Conservation (phyloP, 2,113 vertebrate genomes). For the Passerina amoena region DNA sequence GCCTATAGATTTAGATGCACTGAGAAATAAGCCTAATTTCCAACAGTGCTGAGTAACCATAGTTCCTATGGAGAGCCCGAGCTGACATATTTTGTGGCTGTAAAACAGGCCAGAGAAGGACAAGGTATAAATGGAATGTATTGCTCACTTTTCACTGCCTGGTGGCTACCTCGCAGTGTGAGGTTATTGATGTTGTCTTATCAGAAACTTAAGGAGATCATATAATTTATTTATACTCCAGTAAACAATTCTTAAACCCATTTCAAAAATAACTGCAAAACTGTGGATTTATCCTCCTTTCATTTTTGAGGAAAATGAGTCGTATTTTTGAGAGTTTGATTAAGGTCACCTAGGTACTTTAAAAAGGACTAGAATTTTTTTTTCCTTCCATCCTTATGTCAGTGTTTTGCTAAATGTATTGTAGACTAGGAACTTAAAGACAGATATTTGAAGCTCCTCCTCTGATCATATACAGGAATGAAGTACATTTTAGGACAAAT, state of each 20-base stretch:
- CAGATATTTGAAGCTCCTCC: neutral
- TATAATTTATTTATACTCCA: neutral
- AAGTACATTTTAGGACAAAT: neutral
- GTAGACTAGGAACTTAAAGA: neutral
- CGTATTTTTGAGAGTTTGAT: neutral
- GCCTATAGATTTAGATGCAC: neutral
- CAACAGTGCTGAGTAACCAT: neutral
- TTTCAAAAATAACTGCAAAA: neutral
- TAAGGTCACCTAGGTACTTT: neutral
- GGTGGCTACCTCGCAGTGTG: neutral
- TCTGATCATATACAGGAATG: neutral
- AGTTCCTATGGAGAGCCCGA: neutral
- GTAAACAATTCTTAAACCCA: neutral
- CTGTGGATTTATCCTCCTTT: neutral
- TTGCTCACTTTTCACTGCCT: neutral
- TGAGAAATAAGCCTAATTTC: neutral
- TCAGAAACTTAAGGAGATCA: neutral
- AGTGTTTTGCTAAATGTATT: neutral
- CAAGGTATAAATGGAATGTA: neutral
- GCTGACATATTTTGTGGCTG: neutral
- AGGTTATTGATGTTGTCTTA: neutral
- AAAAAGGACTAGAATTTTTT: neutral
- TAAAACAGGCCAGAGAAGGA: neutral
- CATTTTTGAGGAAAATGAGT: neutral
- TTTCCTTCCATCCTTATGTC: neutral